Evolutionary conservation across 2,888 invertebrate genomes (phyloP), one percentile per base, ranked within the genome.

Genomic region (Pimpla rufipes): DNA sequence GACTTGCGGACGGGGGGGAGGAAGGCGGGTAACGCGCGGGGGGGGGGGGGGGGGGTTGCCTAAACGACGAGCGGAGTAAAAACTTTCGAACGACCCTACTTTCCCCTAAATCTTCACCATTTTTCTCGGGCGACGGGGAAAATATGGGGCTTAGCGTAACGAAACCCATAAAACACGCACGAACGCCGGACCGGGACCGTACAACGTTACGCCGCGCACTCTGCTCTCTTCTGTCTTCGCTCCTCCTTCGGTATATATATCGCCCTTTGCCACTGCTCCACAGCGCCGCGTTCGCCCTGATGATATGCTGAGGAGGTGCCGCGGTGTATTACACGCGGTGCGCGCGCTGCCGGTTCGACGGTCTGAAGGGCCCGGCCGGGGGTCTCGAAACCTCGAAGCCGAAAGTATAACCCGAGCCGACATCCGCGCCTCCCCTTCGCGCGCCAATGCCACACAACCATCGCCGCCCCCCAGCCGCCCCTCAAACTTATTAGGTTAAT

Each of bases 401-500:
- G 45, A 66, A n/a, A 66, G 21, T 23, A 45, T 66, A 62, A 62
- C 62, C 37, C 7, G 37, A 8, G 37, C 62, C 37, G 62, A 62
- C 42, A 40, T 66, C 6, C 3, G 8, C 55, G 10, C 13, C 55
- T n/a, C n/a, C n/a, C n/a, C n/a, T n/a, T n/a, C 35, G 0, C 1
- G 13, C 29, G 10, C 29, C n/a, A 59, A 29, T 1, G 13, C 52
- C 7, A n/a, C 50, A 7, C 23, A 18, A n/a, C 13, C 42, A 4
- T 40, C 42, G 11, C 47, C 74, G 3, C 29, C 8, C 21, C 52
- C 52, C 50, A 40, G 29, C 64, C 45, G 13, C 52, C 79, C 50
- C 73, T 67, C 74, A 71, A 68, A 85, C 87, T 89, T 88, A 86
- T 86, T 87, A 87, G 86, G 86, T 88, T 90, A 90, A 90, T 89